Percentiles rank a stretch among this genome's conserved stretches.
Conservation (phyloP, 2,113 vertebrate species). For the Oenanthe melanoleuca region DNA sequence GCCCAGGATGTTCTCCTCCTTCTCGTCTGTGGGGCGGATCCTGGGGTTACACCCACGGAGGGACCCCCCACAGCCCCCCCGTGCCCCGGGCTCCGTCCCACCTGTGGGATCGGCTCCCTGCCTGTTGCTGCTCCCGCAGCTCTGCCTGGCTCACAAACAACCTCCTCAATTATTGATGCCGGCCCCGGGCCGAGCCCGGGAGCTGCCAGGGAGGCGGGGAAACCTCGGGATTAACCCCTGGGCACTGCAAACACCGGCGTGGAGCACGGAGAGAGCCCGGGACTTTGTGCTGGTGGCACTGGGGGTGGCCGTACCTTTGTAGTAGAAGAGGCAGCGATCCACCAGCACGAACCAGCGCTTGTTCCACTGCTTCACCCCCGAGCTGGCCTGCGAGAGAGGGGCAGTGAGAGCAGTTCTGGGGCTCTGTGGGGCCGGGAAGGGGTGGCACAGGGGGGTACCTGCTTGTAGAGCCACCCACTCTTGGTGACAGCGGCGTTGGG, state of each 20-base stretch:
- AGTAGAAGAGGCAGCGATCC: slow-evolving; percentile 96
- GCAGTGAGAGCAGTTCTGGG: neutral
- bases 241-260: rapidly evolving
- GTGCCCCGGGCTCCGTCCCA: neutral
- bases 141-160: neutral
- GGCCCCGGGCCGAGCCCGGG: neutral
- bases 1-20: slow-evolving; percentile 90
- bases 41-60: neutral
- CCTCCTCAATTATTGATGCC: slow-evolving; percentile 57
- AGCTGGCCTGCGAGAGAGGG: slow-evolving; percentile 84
- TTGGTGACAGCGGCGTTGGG: slow-evolving; percentile 84
- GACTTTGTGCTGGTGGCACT: neutral
- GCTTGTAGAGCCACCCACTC: slow-evolving; percentile 93
- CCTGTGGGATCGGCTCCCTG: neutral
- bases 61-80: neutral
- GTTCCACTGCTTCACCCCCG: slow-evolving; percentile 96
- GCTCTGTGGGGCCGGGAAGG: rapidly evolving
- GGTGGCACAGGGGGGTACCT: slow-evolving; percentile 68
- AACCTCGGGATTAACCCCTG: neutral
- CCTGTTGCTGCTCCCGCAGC: slow-evolving; percentile 41
- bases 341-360: slow-evolving; percentile 96
- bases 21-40: slow-evolving; percentile 79
- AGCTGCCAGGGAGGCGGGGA: slow-evolving; percentile 13
- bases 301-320: slow-evolving; percentile 82
- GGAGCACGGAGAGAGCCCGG: rapidly evolving